Base-by-base conservation (phyloP, 2,113 vertebrate species). In the Desmodus rotundus region DNA sequence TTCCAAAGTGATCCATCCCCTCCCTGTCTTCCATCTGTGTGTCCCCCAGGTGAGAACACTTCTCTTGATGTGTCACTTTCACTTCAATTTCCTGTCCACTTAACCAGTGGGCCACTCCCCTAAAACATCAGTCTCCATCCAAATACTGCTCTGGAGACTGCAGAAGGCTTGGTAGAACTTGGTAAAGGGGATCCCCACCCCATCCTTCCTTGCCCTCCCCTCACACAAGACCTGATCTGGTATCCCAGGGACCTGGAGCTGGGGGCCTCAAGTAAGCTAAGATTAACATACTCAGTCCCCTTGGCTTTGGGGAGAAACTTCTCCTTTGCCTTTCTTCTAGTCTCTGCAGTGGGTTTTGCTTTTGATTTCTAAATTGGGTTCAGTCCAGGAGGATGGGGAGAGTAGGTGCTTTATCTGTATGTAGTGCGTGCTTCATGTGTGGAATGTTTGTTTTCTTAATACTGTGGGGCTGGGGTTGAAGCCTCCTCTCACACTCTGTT, bases 301-400 rank as follows among this genome's bases (percentile, higher is more conserved):
- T 81, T 74, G 54, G 81, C 47, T 97, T 92, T 61, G 24, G 77
- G 89, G 61, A 89, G 76, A 65, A 91, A 74, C n/a, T 68, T 67
- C 28, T 89, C 26, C 67, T 82, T 52, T 96, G 52, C 70, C 47
- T 26, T 72, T 87, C 70, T 95, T 95, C 43, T 20, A 36, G 3
- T 95, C 83, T 91, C 65, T 63, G 61, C 56, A 38, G 0, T 85
- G 58, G 70, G 11, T 96, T 94, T 96, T 95, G 56, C 87, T 88
- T 68, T 85, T 76, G 20, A 92, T 90, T 97, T 91, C 82, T 78
- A 52, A 92, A 74, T 43, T 50, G 56, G 80, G 43, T 95, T 97
- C 56, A 80, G 54, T 82, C 78, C 31, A 80, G 77, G 85, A 91
- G 70, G 81, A 82, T 86, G 68, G 87, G 74, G 52, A 87, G 36